Evolutionary conservation across 2,113 vertebrate species (phyloP).

Genomic region (Sceloporus tristichus): DNA sequence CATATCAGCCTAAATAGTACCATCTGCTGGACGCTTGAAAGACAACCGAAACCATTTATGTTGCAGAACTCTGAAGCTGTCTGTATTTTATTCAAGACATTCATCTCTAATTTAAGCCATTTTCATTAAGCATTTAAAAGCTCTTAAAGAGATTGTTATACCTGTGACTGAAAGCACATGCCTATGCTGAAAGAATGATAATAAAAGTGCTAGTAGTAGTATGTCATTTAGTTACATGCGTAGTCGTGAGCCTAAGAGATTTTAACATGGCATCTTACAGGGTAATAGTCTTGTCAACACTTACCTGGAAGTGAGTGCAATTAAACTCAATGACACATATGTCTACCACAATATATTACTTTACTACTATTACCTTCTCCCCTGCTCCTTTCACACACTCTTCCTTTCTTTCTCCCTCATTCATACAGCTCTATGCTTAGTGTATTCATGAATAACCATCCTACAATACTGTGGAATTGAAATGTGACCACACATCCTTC

Average conservation of each 20-base stretch:
- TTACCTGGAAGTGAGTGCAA: neutral
- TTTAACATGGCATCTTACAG: neutral
- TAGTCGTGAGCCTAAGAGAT: no score
- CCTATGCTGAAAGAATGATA: neutral
- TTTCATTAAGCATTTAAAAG: neutral
- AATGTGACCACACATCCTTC: neutral
- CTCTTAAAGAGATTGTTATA: no score
- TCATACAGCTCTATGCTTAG: no score
- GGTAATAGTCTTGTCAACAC: neutral
- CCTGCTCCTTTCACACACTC: no score
- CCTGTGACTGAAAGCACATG: no score
- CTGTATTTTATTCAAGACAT: neutral
- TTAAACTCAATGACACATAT: neutral
- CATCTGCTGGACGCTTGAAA: conserved; percentile 64
- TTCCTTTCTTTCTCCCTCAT: neutral
- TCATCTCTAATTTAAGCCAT: neutral
- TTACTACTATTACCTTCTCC: no score
- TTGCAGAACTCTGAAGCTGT: neutral
- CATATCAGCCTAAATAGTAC: conserved; percentile 60
- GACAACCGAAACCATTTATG: no score
- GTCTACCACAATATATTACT: neutral
- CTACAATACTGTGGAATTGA: no score
- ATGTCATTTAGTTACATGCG: no score
- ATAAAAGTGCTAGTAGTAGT: no score
- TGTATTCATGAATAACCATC: no score